phyloP scores from a whole-genome alignment of 1,140 invertebrate genomes.

The Linepithema humile region DNA sequence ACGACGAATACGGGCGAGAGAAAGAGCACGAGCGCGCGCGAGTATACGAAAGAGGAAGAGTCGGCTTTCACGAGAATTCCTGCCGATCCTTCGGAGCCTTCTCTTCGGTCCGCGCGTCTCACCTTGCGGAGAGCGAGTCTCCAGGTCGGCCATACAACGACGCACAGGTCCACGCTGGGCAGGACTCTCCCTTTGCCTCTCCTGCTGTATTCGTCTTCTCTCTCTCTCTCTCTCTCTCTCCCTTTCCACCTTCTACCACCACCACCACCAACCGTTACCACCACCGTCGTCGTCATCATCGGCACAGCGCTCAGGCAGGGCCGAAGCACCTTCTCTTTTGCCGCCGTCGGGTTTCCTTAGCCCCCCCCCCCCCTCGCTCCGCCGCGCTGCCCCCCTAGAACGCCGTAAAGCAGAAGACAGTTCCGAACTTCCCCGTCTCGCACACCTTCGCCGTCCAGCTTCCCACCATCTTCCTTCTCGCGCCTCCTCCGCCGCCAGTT shows the following conservation, averaged over 20 bases:
- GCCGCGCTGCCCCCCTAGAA: constrained; percentile 21
- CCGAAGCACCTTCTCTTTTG: constrained; percentile 60
- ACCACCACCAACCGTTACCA: constrained; percentile 54
- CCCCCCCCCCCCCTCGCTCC: constrained; percentile 41
- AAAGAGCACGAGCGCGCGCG: constrained; percentile 44
- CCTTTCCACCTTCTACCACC: constrained; percentile 71
- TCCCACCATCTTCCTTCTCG: constrained; percentile 8
- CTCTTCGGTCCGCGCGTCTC: constrained; percentile 82
- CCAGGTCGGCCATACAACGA: constrained; percentile 80
- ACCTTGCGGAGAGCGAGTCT: constrained; percentile 84
- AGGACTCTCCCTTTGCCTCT: constrained; percentile 68
- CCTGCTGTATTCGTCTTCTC: constrained; percentile 60
- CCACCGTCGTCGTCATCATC: constrained; percentile 62
- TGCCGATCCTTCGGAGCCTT: constrained; percentile 69
- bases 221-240: constrained; percentile 54
- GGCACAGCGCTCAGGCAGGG: constrained; percentile 39
- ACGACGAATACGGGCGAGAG: neutral
- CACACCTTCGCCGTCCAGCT: constrained; percentile 35
- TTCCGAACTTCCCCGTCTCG: constrained; percentile 52
- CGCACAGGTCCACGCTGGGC: constrained; percentile 81
- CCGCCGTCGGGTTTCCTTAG: constrained; percentile 58
- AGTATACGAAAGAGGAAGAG: constrained; percentile 66
- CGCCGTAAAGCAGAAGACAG: constrained; percentile 60
- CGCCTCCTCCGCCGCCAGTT: constrained; percentile 53
- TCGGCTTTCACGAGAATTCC: constrained; percentile 71